Percentiles rank a stretch among this genome's conserved stretches.
These are phyloP conservation scores for Hoplodrina blanda DNA, from an alignment of 2,888 invertebrate genomes.

Conservation along the genomic window DNA sequence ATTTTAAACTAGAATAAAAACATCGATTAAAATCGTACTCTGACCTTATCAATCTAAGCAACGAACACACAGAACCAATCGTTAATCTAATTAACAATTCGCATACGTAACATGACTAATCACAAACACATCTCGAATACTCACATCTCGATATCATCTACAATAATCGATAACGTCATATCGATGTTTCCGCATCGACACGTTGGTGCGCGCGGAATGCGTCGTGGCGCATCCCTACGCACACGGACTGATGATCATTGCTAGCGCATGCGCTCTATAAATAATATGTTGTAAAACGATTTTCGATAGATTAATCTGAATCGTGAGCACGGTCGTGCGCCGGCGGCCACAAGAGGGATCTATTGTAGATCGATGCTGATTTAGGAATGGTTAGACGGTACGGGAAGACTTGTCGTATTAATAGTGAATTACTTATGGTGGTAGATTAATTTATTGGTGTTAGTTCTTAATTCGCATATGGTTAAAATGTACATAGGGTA, in stretches of 20 bases:
- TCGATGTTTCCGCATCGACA: slow-evolving; percentile 78
- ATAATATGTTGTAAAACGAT: slow-evolving; percentile 91
- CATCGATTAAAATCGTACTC: not conserved
- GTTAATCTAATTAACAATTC: slow-evolving; percentile 63
- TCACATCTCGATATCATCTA: slow-evolving; percentile 61
- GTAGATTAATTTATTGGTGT: slow-evolving; percentile 40
- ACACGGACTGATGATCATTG: slow-evolving; percentile 90
- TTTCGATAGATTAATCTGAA: slow-evolving; percentile 91
- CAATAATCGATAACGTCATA: slow-evolving; percentile 69
- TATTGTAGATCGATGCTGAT: slow-evolving; percentile 87
- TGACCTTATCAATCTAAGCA: slow-evolving; percentile 34
- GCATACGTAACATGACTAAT: slow-evolving; percentile 68
- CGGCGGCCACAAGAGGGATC: slow-evolving; percentile 87
- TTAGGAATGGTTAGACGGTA: slow-evolving; percentile 77
- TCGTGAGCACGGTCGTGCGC: slow-evolving; percentile 90
- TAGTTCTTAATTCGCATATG: not conserved
- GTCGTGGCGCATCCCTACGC: slow-evolving; percentile 83
- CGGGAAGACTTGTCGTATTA: slow-evolving; percentile 64
- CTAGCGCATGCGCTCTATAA: slow-evolving; percentile 90
- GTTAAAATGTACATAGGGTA: not conserved
- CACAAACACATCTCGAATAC: slow-evolving; percentile 62
- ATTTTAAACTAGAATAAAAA: slow-evolving; percentile 14
- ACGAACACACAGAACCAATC: slow-evolving; percentile 47
- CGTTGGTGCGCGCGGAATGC: slow-evolving; percentile 67
- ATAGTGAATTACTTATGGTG: slow-evolving; percentile 59